Conservation (phyloP, 2,888 invertebrate genomes). For the Byasa hedistus region DNA sequence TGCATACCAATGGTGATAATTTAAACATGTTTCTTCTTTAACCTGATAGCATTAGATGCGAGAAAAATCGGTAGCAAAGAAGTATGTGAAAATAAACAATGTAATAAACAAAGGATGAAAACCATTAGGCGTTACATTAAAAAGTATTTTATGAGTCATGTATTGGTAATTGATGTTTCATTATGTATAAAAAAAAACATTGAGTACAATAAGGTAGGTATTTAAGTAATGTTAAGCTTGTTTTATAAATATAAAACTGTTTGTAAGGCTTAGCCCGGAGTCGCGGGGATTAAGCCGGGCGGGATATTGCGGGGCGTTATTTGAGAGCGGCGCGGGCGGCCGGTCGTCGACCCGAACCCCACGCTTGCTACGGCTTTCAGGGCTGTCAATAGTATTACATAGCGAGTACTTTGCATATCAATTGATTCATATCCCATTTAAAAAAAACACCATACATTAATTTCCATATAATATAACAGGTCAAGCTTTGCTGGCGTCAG, state of each 20-base stretch:
- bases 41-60: background rate
- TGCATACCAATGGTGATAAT: too few species aligned
- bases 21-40: too few species aligned
- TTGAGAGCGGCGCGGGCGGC: conserved; percentile 67
- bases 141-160: background rate
- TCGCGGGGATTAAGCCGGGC: conserved; percentile 56
- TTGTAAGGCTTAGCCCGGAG: conserved; percentile 54
- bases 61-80: background rate
- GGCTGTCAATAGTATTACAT: conserved; percentile 47
- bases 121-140: background rate
- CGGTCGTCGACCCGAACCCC: conserved; percentile 68
- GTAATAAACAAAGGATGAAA: background rate
- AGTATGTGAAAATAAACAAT: background rate
- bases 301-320: conserved; percentile 71
- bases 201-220: conserved; percentile 17
- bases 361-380: conserved; percentile 52
- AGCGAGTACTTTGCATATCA: conserved; percentile 3
- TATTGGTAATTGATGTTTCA: background rate
- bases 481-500: too few species aligned
- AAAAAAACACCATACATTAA: background rate
- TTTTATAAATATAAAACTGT: conserved; percentile 34
- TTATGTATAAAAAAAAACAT: background rate
- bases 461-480: too few species aligned
- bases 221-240: conserved; percentile 32
- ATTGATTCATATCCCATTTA: background rate